Percentiles rank a stretch among this genome's conserved stretches.
phyloP scores from a whole-genome alignment of 2,113 vertebrate species.

The Myocastor coypus region DNA sequence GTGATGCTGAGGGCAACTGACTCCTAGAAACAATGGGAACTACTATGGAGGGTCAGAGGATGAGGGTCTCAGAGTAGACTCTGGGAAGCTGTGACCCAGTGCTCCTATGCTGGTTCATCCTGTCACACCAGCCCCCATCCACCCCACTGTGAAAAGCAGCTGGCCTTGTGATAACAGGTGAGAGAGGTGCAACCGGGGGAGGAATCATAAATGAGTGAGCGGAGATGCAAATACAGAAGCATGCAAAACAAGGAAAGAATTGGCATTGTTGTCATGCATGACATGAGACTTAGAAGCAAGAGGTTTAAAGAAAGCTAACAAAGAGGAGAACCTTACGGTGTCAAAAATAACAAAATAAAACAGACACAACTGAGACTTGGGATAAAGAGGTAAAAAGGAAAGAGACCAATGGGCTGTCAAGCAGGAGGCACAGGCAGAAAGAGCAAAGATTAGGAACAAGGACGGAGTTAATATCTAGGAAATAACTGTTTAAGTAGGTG shows the following conservation, averaged over 20 bases:
- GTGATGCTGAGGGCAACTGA: no score
- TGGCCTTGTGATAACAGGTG: no score
- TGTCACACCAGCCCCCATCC: rapidly evolving
- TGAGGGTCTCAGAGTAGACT: background rate
- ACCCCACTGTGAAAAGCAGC: background rate
- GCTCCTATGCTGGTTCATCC: no score
- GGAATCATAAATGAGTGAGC: background rate
- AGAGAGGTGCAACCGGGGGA: background rate
- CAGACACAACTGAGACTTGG: background rate
- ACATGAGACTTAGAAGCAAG: constrained; percentile 9
- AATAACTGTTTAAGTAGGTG: background rate
- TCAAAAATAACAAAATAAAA: background rate
- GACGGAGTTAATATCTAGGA: background rate
- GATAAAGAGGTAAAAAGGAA: constrained; percentile 19
- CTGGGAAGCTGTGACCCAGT: rapidly evolving
- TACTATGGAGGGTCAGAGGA: background rate
- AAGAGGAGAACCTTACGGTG: background rate
- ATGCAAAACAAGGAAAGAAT: background rate
- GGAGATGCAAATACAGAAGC: background rate
- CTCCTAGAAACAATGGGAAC: no score
- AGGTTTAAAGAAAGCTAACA: background rate
- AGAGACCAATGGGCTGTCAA: background rate
- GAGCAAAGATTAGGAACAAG: background rate
- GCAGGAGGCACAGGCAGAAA: background rate
- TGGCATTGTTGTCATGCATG: background rate